Evolutionary conservation across 2,888 invertebrate species (phyloP).

Genomic region (Leptinotarsa peninsularis): DNA sequence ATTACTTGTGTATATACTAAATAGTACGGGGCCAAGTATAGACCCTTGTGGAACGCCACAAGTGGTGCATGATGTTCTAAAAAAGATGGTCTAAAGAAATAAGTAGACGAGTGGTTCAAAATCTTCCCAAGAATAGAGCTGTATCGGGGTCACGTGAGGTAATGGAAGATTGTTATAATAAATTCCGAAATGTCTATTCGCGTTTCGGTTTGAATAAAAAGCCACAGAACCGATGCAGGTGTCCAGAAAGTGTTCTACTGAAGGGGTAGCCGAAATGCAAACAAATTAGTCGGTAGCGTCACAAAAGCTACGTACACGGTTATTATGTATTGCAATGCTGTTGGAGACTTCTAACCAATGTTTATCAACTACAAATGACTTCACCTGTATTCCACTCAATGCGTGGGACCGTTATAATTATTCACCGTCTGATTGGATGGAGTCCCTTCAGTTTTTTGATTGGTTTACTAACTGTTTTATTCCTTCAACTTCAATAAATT

Average conservation of each 20-base stretch:
- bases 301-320: conserved; percentile 43
- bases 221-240: conserved; percentile 42
- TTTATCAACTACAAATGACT: conserved; percentile 44
- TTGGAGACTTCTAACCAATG: conserved; percentile 39
- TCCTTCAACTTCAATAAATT: conserved; percentile 17
- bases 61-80: conserved; percentile 42
- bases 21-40: too few relatives aligned
- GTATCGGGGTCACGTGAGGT: conserved; percentile 26
- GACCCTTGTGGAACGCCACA: too few relatives aligned
- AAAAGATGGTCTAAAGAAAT: conserved; percentile 27
- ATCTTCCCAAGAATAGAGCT: conserved; percentile 36
- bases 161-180: conserved; percentile 34
- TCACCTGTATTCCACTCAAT: conserved; percentile 39
- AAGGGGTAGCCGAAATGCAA: conserved; percentile 34
- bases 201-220: conserved; percentile 32
- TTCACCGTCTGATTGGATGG: conserved; percentile 41
- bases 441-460: conserved; percentile 38
- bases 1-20: too few relatives aligned
- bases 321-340: conserved; percentile 43
- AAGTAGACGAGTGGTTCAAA: conserved; percentile 27
- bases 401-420: conserved; percentile 34
- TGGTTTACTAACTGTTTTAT: conserved; percentile 43
- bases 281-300: conserved; percentile 39
- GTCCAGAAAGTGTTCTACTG: conserved; percentile 39
- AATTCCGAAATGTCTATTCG: conserved; percentile 29